A percentile compares a stretch with the other conserved stretches of the same genome.
Evolutionary conservation across 2,888 invertebrate genomes (phyloP).

Genomic region (Chrysolina americana): DNA sequence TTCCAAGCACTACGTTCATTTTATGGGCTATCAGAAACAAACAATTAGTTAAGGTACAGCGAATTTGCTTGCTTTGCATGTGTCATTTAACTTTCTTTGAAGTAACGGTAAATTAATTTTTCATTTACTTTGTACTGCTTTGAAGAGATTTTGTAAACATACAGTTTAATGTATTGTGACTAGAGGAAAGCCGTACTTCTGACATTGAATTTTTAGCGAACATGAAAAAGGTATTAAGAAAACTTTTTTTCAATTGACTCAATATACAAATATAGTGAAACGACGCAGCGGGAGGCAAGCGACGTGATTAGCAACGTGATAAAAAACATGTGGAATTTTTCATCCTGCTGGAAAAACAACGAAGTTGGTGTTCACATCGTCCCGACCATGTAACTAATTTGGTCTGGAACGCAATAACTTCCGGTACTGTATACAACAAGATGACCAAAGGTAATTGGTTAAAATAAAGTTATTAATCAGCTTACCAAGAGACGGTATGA

Average conservation of each 20-base stretch:
- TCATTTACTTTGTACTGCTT: not conserved
- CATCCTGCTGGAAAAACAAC: too few species aligned
- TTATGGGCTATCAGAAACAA: not conserved
- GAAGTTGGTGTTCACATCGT: too few species aligned
- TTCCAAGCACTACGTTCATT: not conserved
- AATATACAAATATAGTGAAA: too few species aligned
- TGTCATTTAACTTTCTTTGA: not conserved
- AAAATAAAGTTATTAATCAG: too few species aligned
- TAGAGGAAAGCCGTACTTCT: not conserved
- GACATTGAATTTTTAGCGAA: not conserved
- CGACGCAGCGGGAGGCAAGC: too few species aligned
- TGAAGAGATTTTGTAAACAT: not conserved
- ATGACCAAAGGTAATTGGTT: too few species aligned
- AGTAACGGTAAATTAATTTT: slow-evolving; percentile 11
- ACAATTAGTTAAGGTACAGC: not conserved
- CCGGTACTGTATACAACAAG: too few species aligned
- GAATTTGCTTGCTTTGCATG: not conserved
- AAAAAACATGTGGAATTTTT: too few species aligned
- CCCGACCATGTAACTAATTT: too few species aligned
- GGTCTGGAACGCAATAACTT: too few species aligned
- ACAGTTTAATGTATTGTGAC: not conserved
- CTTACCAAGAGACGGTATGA: too few species aligned
- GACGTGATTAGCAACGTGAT: too few species aligned
- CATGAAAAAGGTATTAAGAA: not conserved
- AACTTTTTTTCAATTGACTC: not conserved